These are phyloP conservation scores for Allolobophora icterica DNA, from an alignment of 2,888 invertebrate genomes.

Conservation along the genomic window DNA sequence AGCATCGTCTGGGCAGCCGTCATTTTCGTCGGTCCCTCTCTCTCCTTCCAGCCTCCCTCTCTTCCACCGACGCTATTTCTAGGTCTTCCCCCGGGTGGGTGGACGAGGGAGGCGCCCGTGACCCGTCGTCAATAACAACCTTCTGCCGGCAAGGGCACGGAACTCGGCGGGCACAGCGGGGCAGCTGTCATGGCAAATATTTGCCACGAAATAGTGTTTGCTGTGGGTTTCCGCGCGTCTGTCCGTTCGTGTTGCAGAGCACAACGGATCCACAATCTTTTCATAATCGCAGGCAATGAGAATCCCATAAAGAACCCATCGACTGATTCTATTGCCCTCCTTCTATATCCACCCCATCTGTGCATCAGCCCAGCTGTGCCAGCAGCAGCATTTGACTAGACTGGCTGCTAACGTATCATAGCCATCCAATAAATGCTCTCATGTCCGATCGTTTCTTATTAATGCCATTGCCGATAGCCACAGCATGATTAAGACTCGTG, in stretches of 20 bases:
- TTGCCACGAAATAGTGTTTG: conserved; percentile 1
- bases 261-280: background rate
- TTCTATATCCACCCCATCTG: background rate
- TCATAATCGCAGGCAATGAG: conserved; percentile 4
- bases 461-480: background rate
- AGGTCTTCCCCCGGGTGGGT: background rate
- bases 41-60: background rate
- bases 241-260: background rate
- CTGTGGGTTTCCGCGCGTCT: background rate
- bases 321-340: background rate
- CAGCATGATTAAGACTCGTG: background rate
- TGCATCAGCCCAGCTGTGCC: too few relatives aligned
- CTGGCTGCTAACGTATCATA: background rate
- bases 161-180: background rate
- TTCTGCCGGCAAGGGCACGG: background rate
- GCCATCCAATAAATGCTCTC: background rate
- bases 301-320: background rate
- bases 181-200: conserved; percentile 12
- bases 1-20: background rate
- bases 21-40: background rate
- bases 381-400: background rate
- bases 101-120: background rate
- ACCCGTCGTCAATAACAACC: background rate
- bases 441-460: background rate
- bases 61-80: background rate